These are phyloP conservation scores for Acronicta aceris DNA, from an alignment of 2,888 invertebrate species.

Conservation along the genomic window DNA sequence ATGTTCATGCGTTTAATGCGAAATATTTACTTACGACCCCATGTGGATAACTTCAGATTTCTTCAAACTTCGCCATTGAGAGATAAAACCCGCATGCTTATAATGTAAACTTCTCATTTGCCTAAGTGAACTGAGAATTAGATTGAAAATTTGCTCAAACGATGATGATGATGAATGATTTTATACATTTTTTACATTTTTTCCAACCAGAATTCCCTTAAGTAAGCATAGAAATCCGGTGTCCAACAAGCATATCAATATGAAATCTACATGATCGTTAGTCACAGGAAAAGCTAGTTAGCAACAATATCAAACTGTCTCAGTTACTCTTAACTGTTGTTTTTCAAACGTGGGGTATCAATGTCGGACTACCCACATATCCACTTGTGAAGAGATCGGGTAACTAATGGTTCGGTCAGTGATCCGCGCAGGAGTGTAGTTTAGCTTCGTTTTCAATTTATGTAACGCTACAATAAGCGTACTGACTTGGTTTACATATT, in stretches of 20 bases:
- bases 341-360: constrained; percentile 41
- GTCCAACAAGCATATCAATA: neutral
- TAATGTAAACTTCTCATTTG: no score
- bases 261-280: constrained; percentile 25
- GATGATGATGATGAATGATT: no score
- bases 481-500: constrained; percentile 1
- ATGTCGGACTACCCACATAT: constrained; percentile 41
- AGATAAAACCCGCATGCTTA: no score
- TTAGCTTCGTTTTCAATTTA: constrained; percentile 28
- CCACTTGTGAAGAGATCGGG: constrained; percentile 45
- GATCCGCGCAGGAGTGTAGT: constrained; percentile 34
- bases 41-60: no score
- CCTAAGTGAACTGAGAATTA: no score
- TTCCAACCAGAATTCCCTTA: no score
- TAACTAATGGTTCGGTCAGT: constrained; percentile 51
- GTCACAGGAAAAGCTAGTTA: constrained; percentile 50
- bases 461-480: constrained; percentile 10
- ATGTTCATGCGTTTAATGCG: no score
- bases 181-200: no score
- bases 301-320: constrained; percentile 44
- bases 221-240: neutral
- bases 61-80: no score
- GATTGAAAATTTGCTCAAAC: no score
- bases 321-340: constrained; percentile 42
- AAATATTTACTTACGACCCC: no score